A percentile compares a stretch with the other conserved stretches of the same genome.
Conservation (phyloP, 2,113 vertebrate genomes). For the Polyodon spathula region DNA sequence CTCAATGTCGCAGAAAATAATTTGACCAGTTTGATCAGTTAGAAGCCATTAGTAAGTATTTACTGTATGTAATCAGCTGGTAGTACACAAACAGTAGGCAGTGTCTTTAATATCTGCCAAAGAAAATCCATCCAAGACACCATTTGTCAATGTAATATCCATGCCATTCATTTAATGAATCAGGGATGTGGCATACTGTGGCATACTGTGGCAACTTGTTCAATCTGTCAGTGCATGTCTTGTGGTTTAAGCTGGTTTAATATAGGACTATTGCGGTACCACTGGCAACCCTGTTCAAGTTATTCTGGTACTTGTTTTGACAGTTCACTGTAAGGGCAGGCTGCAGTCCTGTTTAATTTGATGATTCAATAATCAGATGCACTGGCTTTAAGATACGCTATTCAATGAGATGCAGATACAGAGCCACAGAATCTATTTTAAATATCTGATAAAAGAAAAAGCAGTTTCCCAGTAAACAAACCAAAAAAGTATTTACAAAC, state of each 20-base stretch:
- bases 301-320: slow-evolving; percentile 56
- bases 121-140: not conserved
- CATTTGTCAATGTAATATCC: slow-evolving; percentile 32
- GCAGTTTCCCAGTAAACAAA: too few relatives aligned
- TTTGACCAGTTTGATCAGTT: too few relatives aligned
- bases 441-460: too few relatives aligned
- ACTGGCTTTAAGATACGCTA: slow-evolving; percentile 30
- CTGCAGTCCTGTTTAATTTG: slow-evolving; percentile 17
- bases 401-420: too few relatives aligned
- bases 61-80: too few relatives aligned
- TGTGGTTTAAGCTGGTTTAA: slow-evolving; percentile 47
- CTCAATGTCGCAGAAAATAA: too few relatives aligned
- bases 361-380: slow-evolving; percentile 40
- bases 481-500: too few relatives aligned
- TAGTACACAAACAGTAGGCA: not conserved
- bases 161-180: slow-evolving; percentile 40
- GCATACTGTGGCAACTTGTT: slow-evolving; percentile 42
- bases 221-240: slow-evolving; percentile 37
- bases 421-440: too few relatives aligned
- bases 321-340: slow-evolving; percentile 45
- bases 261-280: slow-evolving; percentile 47
- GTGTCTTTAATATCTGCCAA: not conserved
- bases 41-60: too few relatives aligned
- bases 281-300: slow-evolving; percentile 40
- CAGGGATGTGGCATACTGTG: slow-evolving; percentile 46